Conservation (phyloP, 2,888 invertebrate species). For the Atethmia centrago region DNA sequence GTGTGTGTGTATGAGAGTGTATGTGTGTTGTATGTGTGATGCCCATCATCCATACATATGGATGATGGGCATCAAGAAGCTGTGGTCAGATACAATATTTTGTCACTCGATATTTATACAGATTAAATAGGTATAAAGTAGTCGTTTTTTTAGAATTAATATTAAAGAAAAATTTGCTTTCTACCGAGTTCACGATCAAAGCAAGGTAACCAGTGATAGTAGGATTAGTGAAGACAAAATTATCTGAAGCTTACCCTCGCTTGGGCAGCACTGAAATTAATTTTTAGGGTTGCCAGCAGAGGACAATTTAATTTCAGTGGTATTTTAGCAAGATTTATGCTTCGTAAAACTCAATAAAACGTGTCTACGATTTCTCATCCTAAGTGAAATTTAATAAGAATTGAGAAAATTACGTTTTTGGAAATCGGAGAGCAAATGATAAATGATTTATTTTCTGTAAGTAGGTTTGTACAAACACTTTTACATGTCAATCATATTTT, state of each 20-base stretch:
- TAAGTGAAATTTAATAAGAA: background rate
- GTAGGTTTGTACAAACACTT: no score
- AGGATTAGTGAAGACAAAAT: conserved; percentile 75
- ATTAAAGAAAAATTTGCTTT: conserved; percentile 56
- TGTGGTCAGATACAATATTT: no score
- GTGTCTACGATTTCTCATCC: background rate
- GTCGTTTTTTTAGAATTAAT: no score
- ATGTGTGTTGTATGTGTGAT: no score
- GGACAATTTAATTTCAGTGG: conserved; percentile 23
- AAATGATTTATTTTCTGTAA: no score
- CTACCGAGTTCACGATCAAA: conserved; percentile 69
- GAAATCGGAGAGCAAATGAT: background rate
- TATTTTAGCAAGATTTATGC: conserved; percentile 6
- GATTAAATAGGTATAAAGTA: no score
- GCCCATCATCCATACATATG: no score
- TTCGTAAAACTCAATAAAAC: background rate
- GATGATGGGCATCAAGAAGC: no score
- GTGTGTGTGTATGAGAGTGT: no score
- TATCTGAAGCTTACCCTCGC: conserved; percentile 58
- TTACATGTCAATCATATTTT: no score
- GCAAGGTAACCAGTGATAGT: conserved; percentile 73
- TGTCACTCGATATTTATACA: no score
- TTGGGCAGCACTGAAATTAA: conserved; percentile 32
- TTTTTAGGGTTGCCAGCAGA: conserved; percentile 37
- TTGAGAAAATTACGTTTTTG: background rate